Evolutionary conservation across 1,140 invertebrate genomes (phyloP), one percentile per base, ranked within the genome.

Genomic region (Apis cerana): DNA sequence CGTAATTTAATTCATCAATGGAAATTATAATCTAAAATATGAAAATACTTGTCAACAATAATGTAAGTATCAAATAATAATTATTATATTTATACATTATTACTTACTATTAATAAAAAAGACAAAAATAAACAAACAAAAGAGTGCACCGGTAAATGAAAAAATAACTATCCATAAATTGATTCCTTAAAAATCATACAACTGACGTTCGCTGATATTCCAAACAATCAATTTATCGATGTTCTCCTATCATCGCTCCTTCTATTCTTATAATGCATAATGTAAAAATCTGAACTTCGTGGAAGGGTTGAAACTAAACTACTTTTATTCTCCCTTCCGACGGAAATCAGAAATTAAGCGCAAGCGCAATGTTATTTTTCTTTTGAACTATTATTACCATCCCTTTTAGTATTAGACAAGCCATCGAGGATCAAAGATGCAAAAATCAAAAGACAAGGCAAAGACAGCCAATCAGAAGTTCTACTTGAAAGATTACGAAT

Each of bases 341-440:
- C 0, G 17, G 13, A 58, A 23, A 52, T n/a, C 8, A 43, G 15
- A 13, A 68, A 69, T 43, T 27, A 0, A 27, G 59, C 81, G 75
- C 75, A 82, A 43, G 65, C 81, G 81, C 75, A 23, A 15, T 17
- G 12, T 59, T 27, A n/a, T 48, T 21, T 62, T 21, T 12, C 19
- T 7, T 50, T 17, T 4, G 5, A 62, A 48, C 19, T 7, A 1
- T 48, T 11, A 58, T 27, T 43, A 43, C 33, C 10, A 2, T 1
- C 21, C 15, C 7, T 21, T 50, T 64, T 58, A 87, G 67, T 86
- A 8, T 23, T 0, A 2, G 13, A 0, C 15, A 12, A 59, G 2
- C 76, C 13, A 15, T 48, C 56, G 12, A 54, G 5, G 7, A 23
- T 52, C 17, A 68, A 80, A 0, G 2, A 84, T 83, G 81, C 4